Evolutionary conservation across 1,140 invertebrate genomes (phyloP).

Genomic region (Sweltsa coloradensis): DNA sequence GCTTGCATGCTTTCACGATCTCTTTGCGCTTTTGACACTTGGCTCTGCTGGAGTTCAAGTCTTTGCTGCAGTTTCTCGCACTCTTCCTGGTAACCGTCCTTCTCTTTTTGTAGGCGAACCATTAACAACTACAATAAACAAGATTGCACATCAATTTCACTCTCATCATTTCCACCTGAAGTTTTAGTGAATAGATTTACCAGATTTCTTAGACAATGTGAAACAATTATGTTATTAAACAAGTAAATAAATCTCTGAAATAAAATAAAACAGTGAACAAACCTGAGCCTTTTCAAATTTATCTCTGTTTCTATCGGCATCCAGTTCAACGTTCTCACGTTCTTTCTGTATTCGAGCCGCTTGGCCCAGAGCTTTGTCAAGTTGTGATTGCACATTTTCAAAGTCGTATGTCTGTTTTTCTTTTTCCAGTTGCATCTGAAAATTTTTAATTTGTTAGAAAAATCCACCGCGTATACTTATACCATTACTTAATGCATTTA

Average conservation of each 20-base stretch:
- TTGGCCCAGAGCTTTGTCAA: conserved; percentile 79
- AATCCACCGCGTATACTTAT: background rate
- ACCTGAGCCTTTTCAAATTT: conserved; percentile 84
- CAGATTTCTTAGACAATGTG: too few relatives aligned
- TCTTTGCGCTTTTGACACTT: conserved; percentile 67
- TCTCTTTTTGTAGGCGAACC: conserved; percentile 74
- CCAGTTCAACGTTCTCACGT: conserved; percentile 67
- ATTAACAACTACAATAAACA: conserved; percentile 43
- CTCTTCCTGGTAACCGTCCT: conserved; percentile 67
- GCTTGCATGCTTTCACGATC: conserved; percentile 72
- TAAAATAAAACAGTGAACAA: conserved; percentile 21
- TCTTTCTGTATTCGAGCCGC: conserved; percentile 79
- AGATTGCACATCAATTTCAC: too few relatives aligned
- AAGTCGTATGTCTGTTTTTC: conserved; percentile 82
- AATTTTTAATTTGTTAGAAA: background rate
- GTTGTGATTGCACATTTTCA: conserved; percentile 76
- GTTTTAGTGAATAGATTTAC: too few relatives aligned
- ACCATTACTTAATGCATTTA: too few relatives aligned
- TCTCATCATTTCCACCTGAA: too few relatives aligned
- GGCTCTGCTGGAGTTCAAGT: conserved; percentile 62
- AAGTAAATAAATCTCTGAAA: too few relatives aligned
- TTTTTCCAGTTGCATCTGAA: conserved; percentile 73
- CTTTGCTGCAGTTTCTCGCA: conserved; percentile 68
- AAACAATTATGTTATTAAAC: too few relatives aligned
- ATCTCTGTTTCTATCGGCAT: conserved; percentile 73